Base-by-base conservation (phyloP, 2,888 invertebrate genomes). In the Meiosimyza platycephala region DNA sequence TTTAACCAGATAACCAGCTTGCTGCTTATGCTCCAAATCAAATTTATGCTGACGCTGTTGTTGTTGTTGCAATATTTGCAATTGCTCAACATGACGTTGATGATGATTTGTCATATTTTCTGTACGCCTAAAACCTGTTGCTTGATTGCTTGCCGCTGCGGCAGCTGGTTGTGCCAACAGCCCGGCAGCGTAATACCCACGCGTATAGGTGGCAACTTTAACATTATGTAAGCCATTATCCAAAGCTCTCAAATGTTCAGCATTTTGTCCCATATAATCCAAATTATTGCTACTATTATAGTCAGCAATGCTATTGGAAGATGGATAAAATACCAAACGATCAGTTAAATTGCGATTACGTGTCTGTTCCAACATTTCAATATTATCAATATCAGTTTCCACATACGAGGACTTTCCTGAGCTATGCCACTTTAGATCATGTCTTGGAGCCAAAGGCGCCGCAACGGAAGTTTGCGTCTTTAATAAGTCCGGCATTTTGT, bases 261-360 rank as follows among this genome's bases (percentile, higher is more conserved):
- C 76, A 9, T 66, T 70, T 13, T 76, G 75, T 2, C 79, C 80
- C 62, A 83, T 76, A 64, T 81, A 82, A 72, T 86, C 90, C 83
- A 84, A 74, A 71, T 82, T 84, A 55, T 80, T 80, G 66, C 80
- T 83, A 62, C 83, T 86, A 33, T 84, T 84, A 64, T 85, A 85
- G 77, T 86, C 89, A 78, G 80, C 85, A 77, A 85, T 88, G 85
- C 76, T 89, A 86, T 89, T 82, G 80, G 88, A 88, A 87, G 90
- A 82, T 1, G 95, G 95, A 85, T 95, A 95, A 80, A 94, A 95
- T 0, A 93, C 93, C 9, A 95, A 87, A 15, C 94, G 93, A 84
- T 95, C 95, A 0, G 94, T 95, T 33, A 95, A 90, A 66, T 83
- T 79, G 1, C 80, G 78, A 62, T 81, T 80, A 15, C 79, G 81